Evolutionary conservation across 2,113 vertebrate genomes (phyloP).

Genomic region (Psammodynastes pulverulentus): DNA sequence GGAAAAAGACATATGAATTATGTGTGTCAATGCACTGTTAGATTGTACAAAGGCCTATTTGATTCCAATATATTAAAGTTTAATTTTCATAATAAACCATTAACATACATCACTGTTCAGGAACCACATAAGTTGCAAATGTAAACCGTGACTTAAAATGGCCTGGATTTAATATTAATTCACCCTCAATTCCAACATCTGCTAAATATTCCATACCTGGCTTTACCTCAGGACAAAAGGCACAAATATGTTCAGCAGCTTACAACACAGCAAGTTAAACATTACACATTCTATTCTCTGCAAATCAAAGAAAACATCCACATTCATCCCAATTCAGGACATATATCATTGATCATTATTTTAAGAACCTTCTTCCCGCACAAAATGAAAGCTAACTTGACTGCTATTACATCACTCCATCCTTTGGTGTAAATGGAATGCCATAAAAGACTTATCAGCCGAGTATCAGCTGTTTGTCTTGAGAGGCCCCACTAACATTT

Average conservation of each 20-base stretch:
- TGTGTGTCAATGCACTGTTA: not conserved
- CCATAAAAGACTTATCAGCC: constrained; percentile 38
- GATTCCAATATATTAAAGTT: not conserved
- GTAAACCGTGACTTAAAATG: not conserved
- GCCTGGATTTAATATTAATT: not conserved
- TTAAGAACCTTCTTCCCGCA: constrained; percentile 55
- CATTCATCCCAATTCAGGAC: constrained; percentile 23
- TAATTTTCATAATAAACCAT: not conserved
- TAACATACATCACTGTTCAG: not conserved
- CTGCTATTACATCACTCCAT: constrained; percentile 37
- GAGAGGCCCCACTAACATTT: constrained; percentile 6
- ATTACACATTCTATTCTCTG: constrained; percentile 12
- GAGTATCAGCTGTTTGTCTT: constrained; percentile 39
- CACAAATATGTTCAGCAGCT: not conserved
- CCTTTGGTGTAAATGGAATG: constrained; percentile 37
- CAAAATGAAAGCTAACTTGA: not conserved
- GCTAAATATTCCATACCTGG: not conserved
- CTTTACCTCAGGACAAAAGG: not conserved
- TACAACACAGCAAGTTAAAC: not conserved
- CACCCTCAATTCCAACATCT: not conserved
- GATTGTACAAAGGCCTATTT: not conserved
- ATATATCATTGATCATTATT: constrained; percentile 38
- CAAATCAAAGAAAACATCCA: not conserved
- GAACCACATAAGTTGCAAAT: not conserved
- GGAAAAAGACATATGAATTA: not conserved